These are phyloP conservation scores for Gallinago paraguaiae DNA, from an alignment of 2,113 vertebrate species.

Conservation along the genomic window DNA sequence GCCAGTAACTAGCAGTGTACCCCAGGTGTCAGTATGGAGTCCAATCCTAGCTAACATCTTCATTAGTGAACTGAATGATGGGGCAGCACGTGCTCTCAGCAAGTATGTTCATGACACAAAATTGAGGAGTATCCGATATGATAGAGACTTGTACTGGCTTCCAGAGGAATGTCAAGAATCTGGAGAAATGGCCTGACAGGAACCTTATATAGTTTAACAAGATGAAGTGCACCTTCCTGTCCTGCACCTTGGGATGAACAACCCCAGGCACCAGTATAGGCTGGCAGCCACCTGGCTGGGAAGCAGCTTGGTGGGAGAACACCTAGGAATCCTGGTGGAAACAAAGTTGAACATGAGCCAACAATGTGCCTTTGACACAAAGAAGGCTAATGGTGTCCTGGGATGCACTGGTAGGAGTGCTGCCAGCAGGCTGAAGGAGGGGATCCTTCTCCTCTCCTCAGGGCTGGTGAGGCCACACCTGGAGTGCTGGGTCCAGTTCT, in stretches of 20 bases:
- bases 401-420: not conserved
- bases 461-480: not conserved
- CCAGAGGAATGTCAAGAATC: too few relatives aligned
- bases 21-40: not conserved
- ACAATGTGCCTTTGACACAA: not conserved
- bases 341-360: not conserved
- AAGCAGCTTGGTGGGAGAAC: not conserved
- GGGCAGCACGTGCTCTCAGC: not conserved
- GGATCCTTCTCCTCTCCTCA: not conserved
- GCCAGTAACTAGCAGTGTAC: not conserved
- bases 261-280: not conserved
- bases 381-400: not conserved
- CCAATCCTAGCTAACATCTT: not conserved
- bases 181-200: not conserved
- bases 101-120: not conserved
- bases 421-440: fast-evolving
- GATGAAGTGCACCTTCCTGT: not conserved
- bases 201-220: not conserved
- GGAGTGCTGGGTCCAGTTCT: not conserved
- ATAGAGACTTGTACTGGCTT: not conserved
- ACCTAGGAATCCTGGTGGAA: not conserved
- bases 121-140: not conserved
- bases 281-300: too few relatives aligned
- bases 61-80: not conserved
- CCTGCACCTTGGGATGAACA: not conserved